These are phyloP conservation scores for Mycteria americana DNA, from an alignment of 2,797 vertebrate genomes.

Conservation along the genomic window DNA sequence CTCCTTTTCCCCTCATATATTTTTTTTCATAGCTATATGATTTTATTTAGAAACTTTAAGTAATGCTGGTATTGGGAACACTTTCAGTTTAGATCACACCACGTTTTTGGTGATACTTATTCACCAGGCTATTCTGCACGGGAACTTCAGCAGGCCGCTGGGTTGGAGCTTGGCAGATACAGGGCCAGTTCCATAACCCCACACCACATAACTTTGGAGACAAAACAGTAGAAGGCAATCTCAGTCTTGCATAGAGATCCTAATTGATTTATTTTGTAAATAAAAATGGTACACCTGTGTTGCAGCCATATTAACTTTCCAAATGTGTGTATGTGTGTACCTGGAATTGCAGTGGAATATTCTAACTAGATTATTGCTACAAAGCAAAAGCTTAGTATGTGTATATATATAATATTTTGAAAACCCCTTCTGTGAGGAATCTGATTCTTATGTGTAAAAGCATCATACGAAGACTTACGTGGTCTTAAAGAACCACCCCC, in stretches of 20 bases:
- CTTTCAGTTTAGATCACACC: not conserved
- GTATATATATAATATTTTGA: not conserved
- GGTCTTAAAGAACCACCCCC: not conserved
- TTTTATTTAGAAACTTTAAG: not conserved
- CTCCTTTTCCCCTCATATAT: not conserved
- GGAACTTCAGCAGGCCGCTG: not conserved
- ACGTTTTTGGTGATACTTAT: not conserved
- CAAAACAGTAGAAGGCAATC: not conserved
- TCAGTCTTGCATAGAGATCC: not conserved
- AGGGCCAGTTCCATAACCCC: not conserved
- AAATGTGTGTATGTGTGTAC: not conserved
- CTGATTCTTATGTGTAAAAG: not conserved
- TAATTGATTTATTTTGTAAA: not conserved
- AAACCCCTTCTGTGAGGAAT: not conserved
- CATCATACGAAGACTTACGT: not conserved
- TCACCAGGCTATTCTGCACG: not conserved
- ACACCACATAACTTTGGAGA: not conserved
- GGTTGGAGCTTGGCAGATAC: not conserved
- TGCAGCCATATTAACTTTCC: not conserved
- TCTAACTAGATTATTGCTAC: not conserved
- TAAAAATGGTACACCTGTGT: not conserved
- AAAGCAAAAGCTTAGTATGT: not conserved
- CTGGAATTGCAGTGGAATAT: not conserved
- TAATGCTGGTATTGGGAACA: not conserved
- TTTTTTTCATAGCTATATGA: not conserved